phyloP scores from a whole-genome alignment of 2,113 vertebrate genomes.

The Trochalopteron elliotii region DNA sequence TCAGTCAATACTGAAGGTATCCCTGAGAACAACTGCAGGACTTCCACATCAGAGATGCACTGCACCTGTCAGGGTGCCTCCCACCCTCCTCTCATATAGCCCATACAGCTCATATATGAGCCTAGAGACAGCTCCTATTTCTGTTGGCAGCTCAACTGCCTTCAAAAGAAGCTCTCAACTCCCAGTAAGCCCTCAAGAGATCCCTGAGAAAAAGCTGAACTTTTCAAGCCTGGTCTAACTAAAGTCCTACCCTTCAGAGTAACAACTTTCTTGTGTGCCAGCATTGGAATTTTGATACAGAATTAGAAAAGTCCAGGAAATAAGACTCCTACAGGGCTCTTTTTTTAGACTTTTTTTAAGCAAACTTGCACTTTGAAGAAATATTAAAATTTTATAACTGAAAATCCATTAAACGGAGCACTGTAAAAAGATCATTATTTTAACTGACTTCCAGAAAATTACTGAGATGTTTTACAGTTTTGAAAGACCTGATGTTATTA shows the following conservation, averaged over 20 bases:
- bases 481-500: neutral
- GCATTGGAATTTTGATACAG: neutral
- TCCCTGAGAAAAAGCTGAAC: neutral
- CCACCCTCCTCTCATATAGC: accelerated
- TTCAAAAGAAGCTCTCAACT: neutral
- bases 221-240: neutral
- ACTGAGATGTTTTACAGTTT: neutral
- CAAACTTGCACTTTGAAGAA: neutral
- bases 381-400: neutral
- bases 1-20: neutral
- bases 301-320: constrained; percentile 10
- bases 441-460: neutral
- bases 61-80: neutral
- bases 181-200: neutral
- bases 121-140: neutral
- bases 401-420: neutral
- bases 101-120: accelerated
- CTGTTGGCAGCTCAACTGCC: neutral
- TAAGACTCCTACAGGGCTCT: neutral
- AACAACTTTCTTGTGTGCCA: neutral
- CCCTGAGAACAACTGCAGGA: neutral
- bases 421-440: neutral
- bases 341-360: neutral
- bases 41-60: neutral
- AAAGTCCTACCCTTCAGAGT: neutral